Percentiles rank a stretch among this genome's conserved stretches.
Evolutionary conservation across 2,113 vertebrate genomes (phyloP).

Genomic region (Planiliza haematocheilus): DNA sequence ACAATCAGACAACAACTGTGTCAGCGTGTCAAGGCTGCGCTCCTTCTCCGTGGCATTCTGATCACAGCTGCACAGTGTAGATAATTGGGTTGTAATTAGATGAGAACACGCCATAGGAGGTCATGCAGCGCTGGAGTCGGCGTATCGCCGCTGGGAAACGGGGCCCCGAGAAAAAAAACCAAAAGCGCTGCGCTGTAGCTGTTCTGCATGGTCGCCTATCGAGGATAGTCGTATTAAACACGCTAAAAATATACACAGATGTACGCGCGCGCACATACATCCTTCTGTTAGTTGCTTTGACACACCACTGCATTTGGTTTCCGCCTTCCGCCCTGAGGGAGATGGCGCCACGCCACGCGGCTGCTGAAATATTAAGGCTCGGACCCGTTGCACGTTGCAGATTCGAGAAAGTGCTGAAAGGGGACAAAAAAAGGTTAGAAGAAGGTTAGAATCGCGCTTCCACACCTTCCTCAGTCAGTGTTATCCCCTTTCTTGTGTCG

Average conservation of each 20-base stretch:
- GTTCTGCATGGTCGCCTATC: conserved; percentile 51
- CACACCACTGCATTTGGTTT: conserved; percentile 61
- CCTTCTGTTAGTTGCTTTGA: conserved; percentile 47
- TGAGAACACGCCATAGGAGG: conserved; percentile 47
- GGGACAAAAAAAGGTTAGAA: conserved; percentile 10
- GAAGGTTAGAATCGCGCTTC: conserved; percentile 1
- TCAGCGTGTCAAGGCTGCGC: conserved; percentile 55
- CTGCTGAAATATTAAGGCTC: conserved; percentile 68
- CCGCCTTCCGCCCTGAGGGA: conserved; percentile 52
- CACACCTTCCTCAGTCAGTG: background rate
- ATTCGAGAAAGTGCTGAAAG: conserved; percentile 50
- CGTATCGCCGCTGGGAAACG: conserved; percentile 28
- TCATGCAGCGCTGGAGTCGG: conserved; percentile 34
- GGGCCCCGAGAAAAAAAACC: conserved; percentile 7
- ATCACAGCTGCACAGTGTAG: conserved; percentile 59
- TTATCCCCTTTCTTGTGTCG: conserved; percentile 25
- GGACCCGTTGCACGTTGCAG: conserved; percentile 44
- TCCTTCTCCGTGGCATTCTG: conserved; percentile 19
- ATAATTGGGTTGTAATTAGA: conserved; percentile 73
- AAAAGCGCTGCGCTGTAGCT: conserved; percentile 11
- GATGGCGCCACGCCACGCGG: conserved; percentile 39
- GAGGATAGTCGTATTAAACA: conserved; percentile 11
- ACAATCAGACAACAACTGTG: conserved; percentile 30
- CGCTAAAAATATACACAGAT: conserved; percentile 29
- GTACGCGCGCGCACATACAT: conserved; percentile 11